Evolutionary conservation across 2,888 invertebrate species (phyloP), one percentile per base, ranked within the genome.

Genomic region (Dynastes hyllus): DNA sequence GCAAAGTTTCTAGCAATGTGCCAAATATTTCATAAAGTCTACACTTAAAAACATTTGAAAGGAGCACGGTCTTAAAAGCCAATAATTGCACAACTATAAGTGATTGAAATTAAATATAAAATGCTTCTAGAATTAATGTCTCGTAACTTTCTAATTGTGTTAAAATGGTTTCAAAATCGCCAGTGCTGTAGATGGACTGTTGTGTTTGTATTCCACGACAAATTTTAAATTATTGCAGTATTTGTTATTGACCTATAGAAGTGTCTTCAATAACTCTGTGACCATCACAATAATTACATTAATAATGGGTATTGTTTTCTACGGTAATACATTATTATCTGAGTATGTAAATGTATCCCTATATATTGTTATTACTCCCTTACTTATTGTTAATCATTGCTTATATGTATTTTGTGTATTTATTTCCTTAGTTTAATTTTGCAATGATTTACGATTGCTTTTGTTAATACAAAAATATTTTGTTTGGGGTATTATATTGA

Each of bases 241-340:
- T 67, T 40, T 67, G 45, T 67, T 67, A 67, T 22, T 67, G 66
- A 67, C 45, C 40, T 45, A 45, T 16, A 67, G 27, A 67, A 67
- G 22, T 32, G 27, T n/a, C n/a, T 32, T 45, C 11, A 16, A 40
- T 5, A 11, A 66, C 5, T 67, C 8, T 22, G 5, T 45, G 6
- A 9, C 45, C 16, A 67, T 67, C 9, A n/a, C 22, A 67, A 11
- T n/a, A 37, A n/a, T 65, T 67, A 45, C n/a, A 40, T 67, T 8
- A 16, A 22, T n/a, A 67, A 58, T 22, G n/a, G 16, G 16, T 22
- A 16, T 2, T 58, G n/a, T 58, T 8, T 22, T 22, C n/a, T 58
- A 3, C 2, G 16, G n/a, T 53, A 58, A 58, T 9, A 45, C 45
- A 8, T 8, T 45, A 45, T 45, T 45, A 11, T 8, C 2, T 8